A percentile compares a stretch with the other conserved stretches of the same genome.
Evolutionary conservation across 2,888 invertebrate genomes (phyloP).

Genomic region (Piscicola geometra): DNA sequence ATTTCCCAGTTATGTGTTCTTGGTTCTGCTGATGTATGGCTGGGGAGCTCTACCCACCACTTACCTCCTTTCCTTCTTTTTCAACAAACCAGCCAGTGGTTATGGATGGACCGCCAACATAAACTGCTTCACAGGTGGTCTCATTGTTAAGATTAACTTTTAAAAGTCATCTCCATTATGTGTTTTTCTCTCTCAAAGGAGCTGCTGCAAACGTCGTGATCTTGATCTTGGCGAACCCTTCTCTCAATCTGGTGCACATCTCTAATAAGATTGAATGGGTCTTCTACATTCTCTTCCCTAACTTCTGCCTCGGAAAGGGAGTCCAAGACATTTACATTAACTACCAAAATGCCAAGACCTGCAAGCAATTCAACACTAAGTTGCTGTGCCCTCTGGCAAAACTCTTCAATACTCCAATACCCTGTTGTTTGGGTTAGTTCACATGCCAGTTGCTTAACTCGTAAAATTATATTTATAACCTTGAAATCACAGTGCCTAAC

Average conservation of each 20-base stretch:
- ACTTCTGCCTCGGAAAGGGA: conserved; percentile 63
- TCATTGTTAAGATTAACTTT: too few relatives aligned
- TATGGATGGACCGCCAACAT: conserved; percentile 70
- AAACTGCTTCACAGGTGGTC: conserved; percentile 72
- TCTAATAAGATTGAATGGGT: conserved; percentile 65
- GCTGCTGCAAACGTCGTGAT: conserved; percentile 69
- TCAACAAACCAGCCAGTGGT: conserved; percentile 70
- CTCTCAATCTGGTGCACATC: conserved; percentile 62
- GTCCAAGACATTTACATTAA: conserved; percentile 57
- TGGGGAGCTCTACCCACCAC: conserved; percentile 65
- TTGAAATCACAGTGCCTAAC: background rate
- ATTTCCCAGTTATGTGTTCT: conserved; percentile 56
- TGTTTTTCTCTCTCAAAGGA: conserved; percentile 65
- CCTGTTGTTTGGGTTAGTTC: conserved; percentile 27
- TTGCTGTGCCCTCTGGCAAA: conserved; percentile 38
- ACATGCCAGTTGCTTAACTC: too few relatives aligned
- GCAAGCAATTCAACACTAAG: background rate
- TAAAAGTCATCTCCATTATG: too few relatives aligned
- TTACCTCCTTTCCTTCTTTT: conserved; percentile 67
- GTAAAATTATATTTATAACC: background rate
- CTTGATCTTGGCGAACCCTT: conserved; percentile 64
- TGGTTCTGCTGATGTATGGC: conserved; percentile 65
- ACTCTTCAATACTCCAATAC: conserved; percentile 45
- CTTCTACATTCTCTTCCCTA: conserved; percentile 67
- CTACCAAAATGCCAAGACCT: conserved; percentile 42